phyloP scores from a whole-genome alignment of 2,888 invertebrate species.

The Salpingus planirostris region DNA sequence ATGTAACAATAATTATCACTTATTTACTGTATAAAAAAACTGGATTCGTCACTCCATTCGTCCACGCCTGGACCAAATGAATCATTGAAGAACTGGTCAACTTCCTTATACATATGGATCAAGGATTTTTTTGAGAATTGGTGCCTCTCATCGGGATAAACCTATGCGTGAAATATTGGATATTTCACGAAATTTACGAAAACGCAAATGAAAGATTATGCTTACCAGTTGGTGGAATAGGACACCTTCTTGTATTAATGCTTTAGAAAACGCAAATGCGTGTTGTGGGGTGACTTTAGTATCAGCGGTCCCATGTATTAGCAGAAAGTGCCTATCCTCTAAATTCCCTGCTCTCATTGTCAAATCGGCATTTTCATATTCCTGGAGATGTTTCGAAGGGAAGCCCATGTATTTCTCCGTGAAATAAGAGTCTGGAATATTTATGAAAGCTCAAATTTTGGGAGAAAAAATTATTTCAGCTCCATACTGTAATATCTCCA shows the following conservation, averaged over 20 bases:
- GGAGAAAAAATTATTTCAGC: neutral
- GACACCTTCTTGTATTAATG: conserved; percentile 73
- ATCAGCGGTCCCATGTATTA: conserved; percentile 81
- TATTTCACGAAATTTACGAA: too few species aligned
- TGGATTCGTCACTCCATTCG: conserved; percentile 39
- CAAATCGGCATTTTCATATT: conserved; percentile 70
- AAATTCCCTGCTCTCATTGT: conserved; percentile 73
- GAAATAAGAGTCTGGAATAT: conserved; percentile 68
- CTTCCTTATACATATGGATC: conserved; percentile 71
- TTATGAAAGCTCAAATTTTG: conserved; percentile 2
- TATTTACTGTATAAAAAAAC: conserved; percentile 36
- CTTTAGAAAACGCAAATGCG: conserved; percentile 71
- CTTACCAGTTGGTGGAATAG: conserved; percentile 78
- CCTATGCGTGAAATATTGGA: too few species aligned
- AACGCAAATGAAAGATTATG: too few species aligned
- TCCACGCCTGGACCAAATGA: conserved; percentile 55
- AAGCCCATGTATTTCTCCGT: conserved; percentile 83
- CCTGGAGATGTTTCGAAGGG: conserved; percentile 55
- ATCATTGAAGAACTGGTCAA: conserved; percentile 81
- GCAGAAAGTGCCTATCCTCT: conserved; percentile 54
- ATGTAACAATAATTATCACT: neutral
- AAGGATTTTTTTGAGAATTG: conserved; percentile 57
- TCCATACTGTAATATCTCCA: conserved; percentile 71
- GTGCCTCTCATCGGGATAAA: conserved; percentile 83
- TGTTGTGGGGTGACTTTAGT: conserved; percentile 80